Conservation (phyloP, 2,113 vertebrate genomes). For the Danio rerio region DNA sequence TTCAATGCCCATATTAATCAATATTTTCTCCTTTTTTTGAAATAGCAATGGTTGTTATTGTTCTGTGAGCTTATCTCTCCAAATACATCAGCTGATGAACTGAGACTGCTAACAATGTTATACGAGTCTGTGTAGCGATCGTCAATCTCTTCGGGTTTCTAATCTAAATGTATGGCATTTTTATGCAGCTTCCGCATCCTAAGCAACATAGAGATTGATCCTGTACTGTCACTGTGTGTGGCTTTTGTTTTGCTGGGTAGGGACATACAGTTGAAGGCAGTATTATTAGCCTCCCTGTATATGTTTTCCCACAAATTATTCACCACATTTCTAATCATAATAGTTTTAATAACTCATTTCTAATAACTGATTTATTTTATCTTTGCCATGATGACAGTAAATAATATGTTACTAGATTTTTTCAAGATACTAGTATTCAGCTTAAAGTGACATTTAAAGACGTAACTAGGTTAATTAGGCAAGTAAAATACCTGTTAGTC, state of each 20-base stretch:
- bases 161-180: constrained; percentile 8
- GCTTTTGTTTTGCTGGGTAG: not conserved
- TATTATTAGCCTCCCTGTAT: too few relatives aligned
- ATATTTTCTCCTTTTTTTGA: not conserved
- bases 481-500: too few relatives aligned
- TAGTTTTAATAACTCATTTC: too few relatives aligned
- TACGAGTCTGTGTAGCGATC: constrained; percentile 2
- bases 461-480: too few relatives aligned
- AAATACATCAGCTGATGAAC: constrained; percentile 22
- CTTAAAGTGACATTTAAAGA: too few relatives aligned
- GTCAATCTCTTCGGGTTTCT: constrained; percentile 11
- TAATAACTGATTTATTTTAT: too few relatives aligned
- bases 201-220: not conserved
- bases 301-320: too few relatives aligned
- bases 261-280: too few relatives aligned
- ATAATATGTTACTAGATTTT: too few relatives aligned
- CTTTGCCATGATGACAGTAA: too few relatives aligned
- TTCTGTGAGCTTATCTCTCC: not conserved
- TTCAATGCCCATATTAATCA: constrained; percentile 10
- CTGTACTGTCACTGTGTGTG: not conserved
- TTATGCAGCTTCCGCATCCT: not conserved
- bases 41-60: not conserved
- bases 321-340: too few relatives aligned
- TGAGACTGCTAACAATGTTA: constrained; percentile 17
- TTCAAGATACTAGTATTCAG: too few relatives aligned